Conservation (phyloP, 2,888 invertebrate genomes). For the Amblyteles armatorius region DNA sequence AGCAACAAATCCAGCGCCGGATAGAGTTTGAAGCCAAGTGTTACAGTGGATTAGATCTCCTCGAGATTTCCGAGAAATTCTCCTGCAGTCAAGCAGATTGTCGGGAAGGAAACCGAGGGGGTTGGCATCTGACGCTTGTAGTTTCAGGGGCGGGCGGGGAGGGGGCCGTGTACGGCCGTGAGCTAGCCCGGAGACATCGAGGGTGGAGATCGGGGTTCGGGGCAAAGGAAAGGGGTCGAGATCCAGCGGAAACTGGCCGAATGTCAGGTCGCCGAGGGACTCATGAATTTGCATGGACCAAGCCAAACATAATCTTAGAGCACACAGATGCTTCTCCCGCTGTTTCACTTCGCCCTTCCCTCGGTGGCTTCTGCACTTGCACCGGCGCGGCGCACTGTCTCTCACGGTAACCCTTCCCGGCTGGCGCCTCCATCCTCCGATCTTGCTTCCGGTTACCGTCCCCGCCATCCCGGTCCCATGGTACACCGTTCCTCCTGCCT, state of each 20-base stretch:
- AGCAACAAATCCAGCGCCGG: neutral
- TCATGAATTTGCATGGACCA: constrained; percentile 76
- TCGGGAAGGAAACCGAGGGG: constrained; percentile 28
- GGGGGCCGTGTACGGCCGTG: neutral
- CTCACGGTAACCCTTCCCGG: constrained; percentile 19
- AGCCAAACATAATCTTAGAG: constrained; percentile 72
- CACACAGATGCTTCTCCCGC: constrained; percentile 66
- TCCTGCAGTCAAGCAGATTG: constrained; percentile 35
- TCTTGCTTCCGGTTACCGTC: constrained; percentile 25
- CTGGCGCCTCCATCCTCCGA: constrained; percentile 19
- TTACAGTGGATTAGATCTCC: constrained; percentile 44
- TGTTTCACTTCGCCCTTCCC: constrained; percentile 34
- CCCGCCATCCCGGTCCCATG: neutral
- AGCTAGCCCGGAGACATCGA: constrained; percentile 33
- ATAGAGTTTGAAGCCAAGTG: constrained; percentile 13
- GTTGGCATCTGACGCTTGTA: constrained; percentile 17
- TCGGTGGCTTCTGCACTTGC: constrained; percentile 30
- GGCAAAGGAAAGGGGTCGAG: constrained; percentile 28
- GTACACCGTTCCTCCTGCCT: constrained; percentile 20
- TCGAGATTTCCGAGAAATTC: constrained; percentile 18
- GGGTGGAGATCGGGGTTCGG: constrained; percentile 30
- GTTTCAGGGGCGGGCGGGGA: neutral
- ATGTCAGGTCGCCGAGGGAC: constrained; percentile 68
- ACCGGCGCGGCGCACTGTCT: constrained; percentile 37
- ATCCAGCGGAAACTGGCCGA: constrained; percentile 65